These are phyloP conservation scores for Parazoanthus atlanticus DNA, from an alignment of 92 coral and sea anemone species.

Conservation along the genomic window DNA sequence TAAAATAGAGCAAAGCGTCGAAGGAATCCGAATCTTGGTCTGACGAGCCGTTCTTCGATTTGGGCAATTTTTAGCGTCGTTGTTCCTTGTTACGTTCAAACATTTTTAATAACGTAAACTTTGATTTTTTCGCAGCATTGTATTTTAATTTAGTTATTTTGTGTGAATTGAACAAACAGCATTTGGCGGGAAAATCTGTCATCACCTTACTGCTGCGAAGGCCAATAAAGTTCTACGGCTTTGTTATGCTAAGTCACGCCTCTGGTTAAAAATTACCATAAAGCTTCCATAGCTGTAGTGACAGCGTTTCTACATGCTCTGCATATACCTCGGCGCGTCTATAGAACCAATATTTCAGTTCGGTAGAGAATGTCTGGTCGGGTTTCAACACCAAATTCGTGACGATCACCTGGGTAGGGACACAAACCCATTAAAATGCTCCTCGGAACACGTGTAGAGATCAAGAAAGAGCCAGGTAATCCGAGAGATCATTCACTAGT, in stretches of 20 bases:
- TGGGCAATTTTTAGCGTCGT: too few species aligned
- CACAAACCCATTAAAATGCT: conserved; percentile 64
- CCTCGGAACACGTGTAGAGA: conserved; percentile 61
- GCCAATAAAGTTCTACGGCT: conserved; percentile 23
- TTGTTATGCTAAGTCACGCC: conserved; percentile 45
- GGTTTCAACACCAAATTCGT: background rate
- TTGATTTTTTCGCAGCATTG: too few species aligned
- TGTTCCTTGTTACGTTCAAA: too few species aligned
- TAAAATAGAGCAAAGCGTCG: too few species aligned
- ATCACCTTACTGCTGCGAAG: background rate
- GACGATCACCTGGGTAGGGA: background rate
- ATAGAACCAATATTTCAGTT: background rate
- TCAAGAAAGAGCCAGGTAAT: conserved; percentile 66
- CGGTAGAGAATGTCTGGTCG: conserved; percentile 4
- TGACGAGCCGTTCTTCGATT: too few species aligned
- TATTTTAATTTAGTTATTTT: too few species aligned
- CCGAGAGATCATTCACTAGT: conserved; percentile 33
- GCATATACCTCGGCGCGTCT: conserved; percentile 63
- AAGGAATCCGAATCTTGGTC: too few species aligned
- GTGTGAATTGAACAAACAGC: background rate
- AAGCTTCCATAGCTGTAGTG: background rate
- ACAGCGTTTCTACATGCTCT: conserved; percentile 95
- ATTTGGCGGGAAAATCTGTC: conserved; percentile 47
- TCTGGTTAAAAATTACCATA: conserved; percentile 48
- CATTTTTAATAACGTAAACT: too few species aligned